These are phyloP conservation scores for Ceryle rudis DNA, from an alignment of 2,797 vertebrate species.

Conservation along the genomic window DNA sequence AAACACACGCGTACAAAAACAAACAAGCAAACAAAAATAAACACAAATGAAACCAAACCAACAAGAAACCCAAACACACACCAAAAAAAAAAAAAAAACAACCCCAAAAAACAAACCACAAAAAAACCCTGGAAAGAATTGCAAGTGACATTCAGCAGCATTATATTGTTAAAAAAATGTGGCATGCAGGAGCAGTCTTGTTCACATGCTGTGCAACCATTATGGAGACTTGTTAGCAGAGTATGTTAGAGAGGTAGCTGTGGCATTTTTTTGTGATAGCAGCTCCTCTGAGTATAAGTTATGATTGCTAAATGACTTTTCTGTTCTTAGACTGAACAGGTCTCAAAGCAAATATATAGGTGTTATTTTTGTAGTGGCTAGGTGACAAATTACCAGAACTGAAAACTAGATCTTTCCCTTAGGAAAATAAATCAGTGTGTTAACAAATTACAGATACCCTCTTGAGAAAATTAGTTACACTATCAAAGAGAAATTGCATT, in stretches of 20 bases:
- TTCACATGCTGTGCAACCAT: neutral
- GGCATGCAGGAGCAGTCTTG: neutral
- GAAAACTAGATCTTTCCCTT: neutral
- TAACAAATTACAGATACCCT: conserved; percentile 6
- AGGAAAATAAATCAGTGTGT: conserved; percentile 28
- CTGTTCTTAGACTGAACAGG: neutral
- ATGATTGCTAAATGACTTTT: neutral
- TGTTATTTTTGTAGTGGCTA: conserved; percentile 31
- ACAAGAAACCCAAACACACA: neutral
- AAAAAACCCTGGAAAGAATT: neutral
- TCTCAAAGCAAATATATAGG: conserved; percentile 30
- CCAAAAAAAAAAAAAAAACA: neutral
- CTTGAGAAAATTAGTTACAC: conserved; percentile 37
- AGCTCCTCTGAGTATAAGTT: neutral
- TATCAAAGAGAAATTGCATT: conserved; percentile 8
- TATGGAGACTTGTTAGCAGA: neutral
- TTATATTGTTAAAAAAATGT: neutral
- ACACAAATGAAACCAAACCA: neutral
- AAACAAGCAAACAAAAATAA: too few species aligned
- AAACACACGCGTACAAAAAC: neutral
- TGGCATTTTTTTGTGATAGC: neutral
- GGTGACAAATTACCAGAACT: conserved; percentile 10
- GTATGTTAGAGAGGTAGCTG: neutral
- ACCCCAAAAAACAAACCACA: too few species aligned
- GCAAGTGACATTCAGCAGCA: neutral